These are phyloP conservation scores for Sylvia borin DNA, from an alignment of 2,797 vertebrate species.

Conservation along the genomic window DNA sequence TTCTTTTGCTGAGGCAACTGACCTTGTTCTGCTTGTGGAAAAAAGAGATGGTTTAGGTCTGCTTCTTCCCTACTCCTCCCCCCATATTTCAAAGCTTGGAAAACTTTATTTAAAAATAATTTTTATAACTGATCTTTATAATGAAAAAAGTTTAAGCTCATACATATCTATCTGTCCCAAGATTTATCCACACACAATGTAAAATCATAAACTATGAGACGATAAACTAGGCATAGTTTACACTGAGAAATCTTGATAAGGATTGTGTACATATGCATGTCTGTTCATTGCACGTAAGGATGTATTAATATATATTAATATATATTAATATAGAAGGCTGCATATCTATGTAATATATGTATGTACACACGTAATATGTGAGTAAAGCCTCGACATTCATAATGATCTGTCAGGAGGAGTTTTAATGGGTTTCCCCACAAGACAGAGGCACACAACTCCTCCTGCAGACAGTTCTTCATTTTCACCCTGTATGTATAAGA, in stretches of 20 bases:
- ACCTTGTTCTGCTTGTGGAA: conserved; percentile 24
- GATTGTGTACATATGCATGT: not conserved
- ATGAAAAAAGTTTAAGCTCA: not conserved
- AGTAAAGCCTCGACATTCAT: not conserved
- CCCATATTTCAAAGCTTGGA: not conserved
- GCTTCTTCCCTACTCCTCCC: not conserved
- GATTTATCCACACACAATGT: not conserved
- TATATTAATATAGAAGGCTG: not conserved
- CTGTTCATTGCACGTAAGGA: not conserved
- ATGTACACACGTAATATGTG: not conserved
- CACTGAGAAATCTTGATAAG: not conserved
- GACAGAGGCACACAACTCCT: not conserved
- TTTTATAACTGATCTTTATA: not conserved
- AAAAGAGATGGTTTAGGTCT: not conserved
- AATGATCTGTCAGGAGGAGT: not conserved
- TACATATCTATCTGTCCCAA: not conserved
- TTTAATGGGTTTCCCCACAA: not conserved
- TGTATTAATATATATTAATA: not conserved
- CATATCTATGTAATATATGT: not conserved
- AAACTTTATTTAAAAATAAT: not conserved
- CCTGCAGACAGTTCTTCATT: not conserved
- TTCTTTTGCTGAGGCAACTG: conserved; percentile 31
- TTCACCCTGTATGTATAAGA: not conserved
- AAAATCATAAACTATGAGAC: not conserved
- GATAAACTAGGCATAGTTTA: not conserved